Evolutionary conservation across 2,888 invertebrate species (phyloP).

Genomic region (Theodoxus fluviatilis): DNA sequence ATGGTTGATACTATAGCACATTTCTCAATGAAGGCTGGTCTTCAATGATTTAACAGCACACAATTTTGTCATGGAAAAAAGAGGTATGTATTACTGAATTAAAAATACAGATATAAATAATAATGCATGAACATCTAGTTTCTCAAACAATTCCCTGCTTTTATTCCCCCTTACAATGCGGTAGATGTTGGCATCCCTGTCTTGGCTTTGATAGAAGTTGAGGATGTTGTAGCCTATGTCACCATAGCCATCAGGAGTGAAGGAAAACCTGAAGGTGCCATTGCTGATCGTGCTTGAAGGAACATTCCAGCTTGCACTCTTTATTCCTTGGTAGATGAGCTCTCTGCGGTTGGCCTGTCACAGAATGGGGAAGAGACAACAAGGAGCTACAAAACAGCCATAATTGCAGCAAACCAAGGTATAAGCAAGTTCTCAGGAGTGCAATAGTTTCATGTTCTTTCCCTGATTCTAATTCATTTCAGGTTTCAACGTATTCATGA

Average conservation of each 20-base stretch:
- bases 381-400: no score
- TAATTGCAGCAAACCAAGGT: no score
- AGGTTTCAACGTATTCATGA: no score
- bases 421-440: no score
- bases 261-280: constrained; percentile 61
- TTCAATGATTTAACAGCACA: not conserved
- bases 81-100: not conserved
- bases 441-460: no score
- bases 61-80: no score
- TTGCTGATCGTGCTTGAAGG: constrained; percentile 49
- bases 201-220: constrained; percentile 51
- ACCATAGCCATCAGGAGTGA: constrained; percentile 63
- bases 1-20: no score
- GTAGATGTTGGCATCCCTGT: constrained; percentile 41
- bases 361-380: no score
- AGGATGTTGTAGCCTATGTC: constrained; percentile 64
- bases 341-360: no score
- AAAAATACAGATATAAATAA: not conserved
- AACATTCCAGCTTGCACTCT: constrained; percentile 45
- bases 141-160: no score
- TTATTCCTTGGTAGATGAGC: constrained; percentile 46
- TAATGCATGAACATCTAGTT: not conserved
- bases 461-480: no score
- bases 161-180: constrained; percentile 42
- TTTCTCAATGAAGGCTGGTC: no score